Base-by-base conservation (phyloP, 2,113 vertebrate genomes). In the Siniperca chuatsi region DNA sequence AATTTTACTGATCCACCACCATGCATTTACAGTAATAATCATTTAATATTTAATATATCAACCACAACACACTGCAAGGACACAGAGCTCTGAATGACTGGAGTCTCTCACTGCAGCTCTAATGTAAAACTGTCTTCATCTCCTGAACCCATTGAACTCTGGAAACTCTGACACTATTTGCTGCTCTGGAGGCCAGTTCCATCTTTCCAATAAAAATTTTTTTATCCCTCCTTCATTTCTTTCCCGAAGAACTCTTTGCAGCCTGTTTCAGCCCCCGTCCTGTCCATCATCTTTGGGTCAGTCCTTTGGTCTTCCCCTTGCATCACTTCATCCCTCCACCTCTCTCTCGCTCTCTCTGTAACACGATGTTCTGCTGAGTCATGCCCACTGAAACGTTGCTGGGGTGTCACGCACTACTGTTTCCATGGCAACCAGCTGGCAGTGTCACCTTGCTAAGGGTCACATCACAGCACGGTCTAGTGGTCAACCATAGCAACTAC, bases 321-420 rank as follows among this genome's bases (percentile, higher is more conserved):
- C 78, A 44, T 73, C 57, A 33, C 50, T 80, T 57, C 66, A 72
- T 75, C 66, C 13, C 64, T 40, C 52, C 29, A 54, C 16, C 78
- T n/a, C 81, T 54, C 8, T 48, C 40, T 69, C 2, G 57, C 46
- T 52, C 46, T 55, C 1, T 48, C 40, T 69, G 3, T 61, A 52
- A 33, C 87, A 25, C 61, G 2, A 35, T 67, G 71, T 93, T 94
- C 82, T 94, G 94, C 95, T 91, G 94, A 95, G 86, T 96, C 95
- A 95, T 84, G 86, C 69, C 61, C 75, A 67, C 62, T 72, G 66
- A 88, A 90, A 61, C 79, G 83, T 87, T 89, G 75, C 87, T 69
- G 48, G 80, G 82, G 80, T 87, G 90, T 90, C 87, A 82, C 67
- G 81, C 80, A 83, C 89, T 81, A 67, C 79, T 58, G 89, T 96